Conservation (phyloP, 1,140 invertebrate genomes). For the Euura lappo region DNA sequence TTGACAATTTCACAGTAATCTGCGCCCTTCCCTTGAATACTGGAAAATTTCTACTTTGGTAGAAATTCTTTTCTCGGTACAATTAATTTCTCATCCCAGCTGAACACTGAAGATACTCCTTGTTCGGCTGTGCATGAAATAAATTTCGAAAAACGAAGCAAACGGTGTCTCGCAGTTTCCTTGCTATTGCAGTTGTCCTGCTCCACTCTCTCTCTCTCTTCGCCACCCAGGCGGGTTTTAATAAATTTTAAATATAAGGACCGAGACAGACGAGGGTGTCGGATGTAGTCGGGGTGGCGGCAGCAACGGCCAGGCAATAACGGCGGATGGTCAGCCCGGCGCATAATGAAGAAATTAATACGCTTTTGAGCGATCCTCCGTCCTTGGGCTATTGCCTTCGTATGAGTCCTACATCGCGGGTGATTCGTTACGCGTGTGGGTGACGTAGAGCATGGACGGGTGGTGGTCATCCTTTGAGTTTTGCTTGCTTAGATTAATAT, state of each 20-base stretch:
- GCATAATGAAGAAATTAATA: conserved; percentile 19
- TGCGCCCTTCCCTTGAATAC: not conserved
- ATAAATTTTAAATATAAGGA: conserved; percentile 9
- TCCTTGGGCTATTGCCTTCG: conserved; percentile 7
- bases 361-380: conserved; percentile 7
- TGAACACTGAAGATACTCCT: too few relatives aligned
- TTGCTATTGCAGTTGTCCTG: too few relatives aligned
- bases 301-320: not conserved
- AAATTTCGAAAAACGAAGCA: too few relatives aligned
- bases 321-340: conserved; percentile 6
- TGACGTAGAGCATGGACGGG: not conserved
- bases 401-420: conserved; percentile 18
- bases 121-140: too few relatives aligned
- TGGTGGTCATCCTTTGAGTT: conserved; percentile 39
- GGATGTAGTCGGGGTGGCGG: not conserved
- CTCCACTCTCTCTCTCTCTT: not conserved
- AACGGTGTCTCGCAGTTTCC: too few relatives aligned
- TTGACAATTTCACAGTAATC: conserved; percentile 11
- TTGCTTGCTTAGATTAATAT: conserved; percentile 44
- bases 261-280: not conserved
- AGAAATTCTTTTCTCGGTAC: conserved; percentile 3
- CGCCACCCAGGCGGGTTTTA: conserved; percentile 3
- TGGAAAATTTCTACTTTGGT: not conserved
- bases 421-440: not conserved
- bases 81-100: not conserved